phyloP scores from a whole-genome alignment of 2,113 vertebrate species.

The Atractosteus spatula region DNA sequence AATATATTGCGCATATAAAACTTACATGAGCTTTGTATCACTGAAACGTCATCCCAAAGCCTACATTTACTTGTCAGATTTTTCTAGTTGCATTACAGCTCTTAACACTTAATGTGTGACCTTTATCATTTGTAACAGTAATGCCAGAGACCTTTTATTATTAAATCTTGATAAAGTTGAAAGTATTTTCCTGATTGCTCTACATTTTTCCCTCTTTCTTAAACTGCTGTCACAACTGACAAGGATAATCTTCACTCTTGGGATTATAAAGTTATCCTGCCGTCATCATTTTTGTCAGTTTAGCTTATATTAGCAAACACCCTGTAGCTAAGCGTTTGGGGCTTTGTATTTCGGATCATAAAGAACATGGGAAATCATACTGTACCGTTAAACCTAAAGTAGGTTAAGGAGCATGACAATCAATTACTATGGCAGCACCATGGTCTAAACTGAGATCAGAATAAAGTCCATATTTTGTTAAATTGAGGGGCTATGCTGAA shows the following conservation, averaged over 20 bases:
- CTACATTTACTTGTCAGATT: not conserved
- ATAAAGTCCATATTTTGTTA: slow-evolving; percentile 20
- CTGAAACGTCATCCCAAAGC: not conserved
- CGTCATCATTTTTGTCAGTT: slow-evolving; percentile 68
- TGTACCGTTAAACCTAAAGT: slow-evolving; percentile 45
- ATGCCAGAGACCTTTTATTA: not conserved
- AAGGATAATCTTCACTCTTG: slow-evolving; percentile 61
- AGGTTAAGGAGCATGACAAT: slow-evolving; percentile 45
- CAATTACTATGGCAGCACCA: slow-evolving; percentile 25
- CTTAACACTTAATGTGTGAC: slow-evolving; percentile 1
- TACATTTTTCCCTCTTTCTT: slow-evolving; percentile 31
- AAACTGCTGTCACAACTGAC: slow-evolving; percentile 56
- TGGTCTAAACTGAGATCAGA: slow-evolving; percentile 42
- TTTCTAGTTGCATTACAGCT: not conserved
- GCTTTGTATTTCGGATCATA: slow-evolving; percentile 61
- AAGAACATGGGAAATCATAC: slow-evolving; percentile 56
- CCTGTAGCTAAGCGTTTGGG: slow-evolving; percentile 55
- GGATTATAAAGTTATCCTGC: slow-evolving; percentile 66
- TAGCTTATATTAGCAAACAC: slow-evolving; percentile 66
- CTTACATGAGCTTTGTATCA: not conserved
- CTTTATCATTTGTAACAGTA: slow-evolving; percentile 3
- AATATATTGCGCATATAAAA: too few species aligned
- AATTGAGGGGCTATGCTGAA: too few species aligned
- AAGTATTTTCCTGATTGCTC: slow-evolving; percentile 31
- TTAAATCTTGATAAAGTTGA: slow-evolving; percentile 32